Evolutionary conservation across 2,797 vertebrate genomes (phyloP), one percentile per base, ranked within the genome.

Genomic region (Melopsittacus undulatus): DNA sequence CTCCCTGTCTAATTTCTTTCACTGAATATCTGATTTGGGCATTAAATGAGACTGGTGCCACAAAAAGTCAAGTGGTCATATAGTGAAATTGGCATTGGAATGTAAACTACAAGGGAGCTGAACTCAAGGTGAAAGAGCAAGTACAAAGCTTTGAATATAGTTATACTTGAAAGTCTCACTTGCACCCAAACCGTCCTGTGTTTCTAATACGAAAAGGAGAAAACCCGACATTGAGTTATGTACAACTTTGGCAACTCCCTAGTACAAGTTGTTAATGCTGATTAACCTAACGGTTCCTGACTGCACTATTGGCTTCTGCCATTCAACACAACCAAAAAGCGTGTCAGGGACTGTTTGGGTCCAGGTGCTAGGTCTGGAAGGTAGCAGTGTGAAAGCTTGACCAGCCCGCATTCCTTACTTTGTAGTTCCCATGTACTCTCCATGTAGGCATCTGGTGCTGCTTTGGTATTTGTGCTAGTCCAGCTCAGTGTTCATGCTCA

Each of bases 141-240:
- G 38, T 72, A 57, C 36, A 67, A 80, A 68, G 13, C 52, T 85
- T 63, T 66, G 24, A 48, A 29, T 69, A 9, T 46, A 48, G 20
- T 29, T 77, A 21, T 22, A 51, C 11, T 23, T 34, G 10, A 61
- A 21, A 59, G 32, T 54, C 26, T 15, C 34, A 36, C 46, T 85
- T 75, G 51, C 32, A 36, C 16, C 42, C 46, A 40, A 59, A 43
- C 43, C 22, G 19, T 38, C n/a, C 30, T 40, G 13, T 56, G 16
- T 34, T 79, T 88, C 88, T 85, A 62, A 46, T 56, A 56, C 7
- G 38, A 81, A 78, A 74, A 62, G 36, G 10, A 69, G 24, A 18
- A 43, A n/a, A 79, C 38, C 6, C 4, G 19, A 1, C 0, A 2
- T 67, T 43, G 26, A 51, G 0, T 70, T 75, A 38, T 19, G 11